Conservation (phyloP, 2,888 invertebrate genomes). For the Melanophora roralis region DNA sequence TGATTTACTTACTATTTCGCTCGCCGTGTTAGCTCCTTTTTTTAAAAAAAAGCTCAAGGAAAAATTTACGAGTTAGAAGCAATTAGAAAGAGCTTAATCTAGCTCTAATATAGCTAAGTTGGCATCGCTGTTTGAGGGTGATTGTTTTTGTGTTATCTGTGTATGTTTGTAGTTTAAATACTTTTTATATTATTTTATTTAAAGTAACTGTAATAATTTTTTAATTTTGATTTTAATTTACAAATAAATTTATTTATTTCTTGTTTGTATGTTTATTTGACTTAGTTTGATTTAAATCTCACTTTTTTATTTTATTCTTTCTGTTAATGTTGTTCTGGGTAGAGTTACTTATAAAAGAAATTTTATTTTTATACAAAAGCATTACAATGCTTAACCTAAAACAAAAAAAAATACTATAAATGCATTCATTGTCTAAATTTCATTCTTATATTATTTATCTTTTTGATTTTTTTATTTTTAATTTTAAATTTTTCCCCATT, state of each 20-base stretch:
- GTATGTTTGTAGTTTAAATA: slow-evolving; percentile 20
- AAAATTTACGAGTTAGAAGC: too few species aligned
- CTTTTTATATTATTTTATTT: slow-evolving; percentile 5
- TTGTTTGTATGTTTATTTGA: slow-evolving; percentile 14
- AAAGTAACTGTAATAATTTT: slow-evolving; percentile 41
- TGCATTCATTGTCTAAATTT: slow-evolving; percentile 19
- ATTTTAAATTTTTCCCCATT: background rate
- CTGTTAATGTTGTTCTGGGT: slow-evolving; percentile 22
- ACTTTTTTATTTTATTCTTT: background rate
- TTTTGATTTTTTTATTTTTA: background rate
- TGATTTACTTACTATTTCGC: too few species aligned
- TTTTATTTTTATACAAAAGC: background rate
- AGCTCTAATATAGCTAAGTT: too few species aligned
- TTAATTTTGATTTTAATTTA: slow-evolving; percentile 46
- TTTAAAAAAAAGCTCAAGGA: too few species aligned
- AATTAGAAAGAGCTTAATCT: too few species aligned
- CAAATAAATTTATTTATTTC: slow-evolving; percentile 11
- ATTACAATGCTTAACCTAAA: background rate
- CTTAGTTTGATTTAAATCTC: slow-evolving; percentile 44
- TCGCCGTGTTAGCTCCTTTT: too few species aligned
- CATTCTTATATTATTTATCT: background rate
- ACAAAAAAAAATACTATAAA: slow-evolving; percentile 22
- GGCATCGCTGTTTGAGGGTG: too few species aligned
- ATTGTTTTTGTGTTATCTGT: too few species aligned
- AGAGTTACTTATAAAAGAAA: slow-evolving; percentile 56